Base-by-base conservation (phyloP, 35 echinoderm and acorn worm species). In the Holothuria glaberrima region DNA sequence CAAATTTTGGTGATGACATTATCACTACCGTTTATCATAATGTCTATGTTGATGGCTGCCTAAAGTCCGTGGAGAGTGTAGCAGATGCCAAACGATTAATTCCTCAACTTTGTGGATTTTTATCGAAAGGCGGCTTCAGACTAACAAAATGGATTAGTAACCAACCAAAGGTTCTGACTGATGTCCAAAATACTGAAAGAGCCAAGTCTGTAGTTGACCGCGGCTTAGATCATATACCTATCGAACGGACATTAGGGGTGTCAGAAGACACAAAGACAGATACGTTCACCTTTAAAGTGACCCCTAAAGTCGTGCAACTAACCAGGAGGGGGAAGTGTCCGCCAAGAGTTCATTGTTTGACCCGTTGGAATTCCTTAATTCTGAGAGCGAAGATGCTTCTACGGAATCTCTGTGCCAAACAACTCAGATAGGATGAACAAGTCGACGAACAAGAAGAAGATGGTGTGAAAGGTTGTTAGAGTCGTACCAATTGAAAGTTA, bases 321-420 rank as follows among this genome's bases (percentile, higher is more conserved):
- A 7, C 36, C 7, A 41, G 36, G 36, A 41, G 36, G 36, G 36
- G 7, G 36, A 41, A n/a, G n/a, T 92, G 19, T 92, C 91, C 18
- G 59, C 48, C 19, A 57, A 21, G 5, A 77, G 82, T 44, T 92
- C 91, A 5, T 25, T 88, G 9, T 92, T 75, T 78, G 91, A 92
- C 36, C 91, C 83, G 28, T 58, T 80, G 32, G 73, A 74, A 48
- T 93, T 80, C 91, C 2, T 88, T 89, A 27, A 59, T 52, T 1
- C n/a, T 93, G 30, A 80, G 14, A 22, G 83, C 73, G 21, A 93
- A 93, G 36, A 48, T 88, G 4, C 30, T 89, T 0, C 21, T 93
- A 19, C 73, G 89, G 45, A 73, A 89, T n/a, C 54, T 93, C 10
- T 93, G 86, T 33, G 24, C 62, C 18, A 31, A 52, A 20, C 73